Evolutionary conservation across 1,140 invertebrate species (phyloP).

Genomic region (Pissodes strobi): DNA sequence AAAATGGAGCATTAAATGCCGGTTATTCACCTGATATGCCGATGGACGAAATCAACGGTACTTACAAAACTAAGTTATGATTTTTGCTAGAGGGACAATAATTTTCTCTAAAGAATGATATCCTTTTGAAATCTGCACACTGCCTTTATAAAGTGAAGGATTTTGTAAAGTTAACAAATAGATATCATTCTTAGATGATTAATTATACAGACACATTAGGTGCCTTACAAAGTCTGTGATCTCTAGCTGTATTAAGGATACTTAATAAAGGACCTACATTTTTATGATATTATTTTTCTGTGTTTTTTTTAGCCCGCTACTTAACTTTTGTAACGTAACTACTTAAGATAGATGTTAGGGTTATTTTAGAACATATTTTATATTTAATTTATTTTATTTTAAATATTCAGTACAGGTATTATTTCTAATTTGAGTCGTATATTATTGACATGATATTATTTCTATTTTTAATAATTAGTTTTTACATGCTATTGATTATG

Average conservation of each 20-base stretch:
- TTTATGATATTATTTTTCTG: neutral
- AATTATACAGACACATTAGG: neutral
- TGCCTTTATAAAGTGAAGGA: no score
- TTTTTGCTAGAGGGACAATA: conserved; percentile 29
- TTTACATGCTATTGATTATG: no score
- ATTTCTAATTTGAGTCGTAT: no score
- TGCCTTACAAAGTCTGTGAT: conserved; percentile 41
- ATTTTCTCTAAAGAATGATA: neutral
- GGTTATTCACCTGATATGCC: conserved; percentile 32
- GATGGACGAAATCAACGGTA: conserved; percentile 37
- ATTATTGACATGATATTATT: no score
- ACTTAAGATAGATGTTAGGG: no score
- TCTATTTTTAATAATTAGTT: no score
- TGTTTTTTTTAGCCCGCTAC: no score
- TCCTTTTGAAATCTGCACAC: neutral
- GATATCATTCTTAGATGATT: neutral
- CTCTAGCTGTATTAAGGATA: conserved; percentile 36
- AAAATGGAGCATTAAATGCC: conserved; percentile 30
- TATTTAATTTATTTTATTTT: no score
- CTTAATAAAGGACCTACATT: conserved; percentile 13
- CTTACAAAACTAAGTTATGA: conserved; percentile 44
- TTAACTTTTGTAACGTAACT: no score
- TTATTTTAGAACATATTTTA: no score
- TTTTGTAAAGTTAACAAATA: neutral
- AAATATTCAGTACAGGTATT: no score